Evolutionary conservation across 2,113 vertebrate species (phyloP).

Genomic region (Protobothrops flavoviridis): DNA sequence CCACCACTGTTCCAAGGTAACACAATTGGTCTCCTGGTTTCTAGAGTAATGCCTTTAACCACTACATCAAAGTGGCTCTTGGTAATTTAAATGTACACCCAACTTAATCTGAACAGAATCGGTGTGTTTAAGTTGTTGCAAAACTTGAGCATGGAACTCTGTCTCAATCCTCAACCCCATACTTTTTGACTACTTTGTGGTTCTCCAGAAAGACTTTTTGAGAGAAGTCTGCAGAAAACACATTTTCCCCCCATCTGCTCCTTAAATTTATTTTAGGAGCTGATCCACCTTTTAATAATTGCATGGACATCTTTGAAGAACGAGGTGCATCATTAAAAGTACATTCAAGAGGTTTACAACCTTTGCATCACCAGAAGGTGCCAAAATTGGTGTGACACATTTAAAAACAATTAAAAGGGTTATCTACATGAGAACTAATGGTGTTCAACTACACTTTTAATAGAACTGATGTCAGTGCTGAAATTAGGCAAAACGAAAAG

Average conservation of each 20-base stretch:
- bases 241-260: not conserved
- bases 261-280: not conserved
- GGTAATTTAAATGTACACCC: not conserved
- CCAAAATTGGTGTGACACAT: not conserved
- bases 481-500: not conserved
- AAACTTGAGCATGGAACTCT: not conserved
- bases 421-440: conserved; percentile 18
- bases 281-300: not conserved
- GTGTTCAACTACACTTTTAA: not conserved
- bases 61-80: not conserved
- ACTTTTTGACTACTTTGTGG: not conserved
- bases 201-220: not conserved
- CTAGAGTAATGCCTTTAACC: not conserved
- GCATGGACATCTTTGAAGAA: not conserved
- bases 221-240: not conserved
- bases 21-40: not conserved
- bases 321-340: not conserved
- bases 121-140: not conserved
- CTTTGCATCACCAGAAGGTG: not conserved
- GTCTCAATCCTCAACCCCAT: not conserved
- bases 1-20: not conserved
- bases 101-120: not conserved
- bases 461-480: not conserved
- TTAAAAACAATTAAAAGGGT: conserved; percentile 6
- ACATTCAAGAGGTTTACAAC: too few species aligned